Evolutionary conservation across 35 echinoderm and acorn worm species (phyloP).

Genomic region (Ptychodera flava): DNA sequence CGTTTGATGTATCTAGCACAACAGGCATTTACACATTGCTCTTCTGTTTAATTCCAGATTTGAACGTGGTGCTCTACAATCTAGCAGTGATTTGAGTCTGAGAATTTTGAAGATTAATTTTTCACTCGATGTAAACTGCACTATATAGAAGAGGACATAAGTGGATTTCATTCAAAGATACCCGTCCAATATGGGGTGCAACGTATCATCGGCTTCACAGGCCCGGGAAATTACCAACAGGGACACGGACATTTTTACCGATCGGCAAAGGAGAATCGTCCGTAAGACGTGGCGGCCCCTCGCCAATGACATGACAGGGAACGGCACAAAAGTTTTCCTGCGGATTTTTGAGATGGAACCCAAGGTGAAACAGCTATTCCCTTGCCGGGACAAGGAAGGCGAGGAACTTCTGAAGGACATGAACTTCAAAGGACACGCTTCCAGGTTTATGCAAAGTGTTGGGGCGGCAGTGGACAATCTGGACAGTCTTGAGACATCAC

Average conservation of each 20-base stretch:
- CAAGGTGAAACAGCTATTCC: neutral
- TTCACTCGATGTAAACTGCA: too few species aligned
- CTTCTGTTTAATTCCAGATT: too few species aligned
- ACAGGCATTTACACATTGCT: too few species aligned
- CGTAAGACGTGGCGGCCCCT: neutral
- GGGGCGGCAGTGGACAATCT: neutral
- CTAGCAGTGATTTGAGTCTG: too few species aligned
- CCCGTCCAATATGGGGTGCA: neutral
- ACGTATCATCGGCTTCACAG: neutral
- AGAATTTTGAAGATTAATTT: too few species aligned
- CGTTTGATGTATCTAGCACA: too few species aligned
- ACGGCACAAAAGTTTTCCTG: neutral
- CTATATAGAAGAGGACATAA: too few species aligned
- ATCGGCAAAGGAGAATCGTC: neutral
- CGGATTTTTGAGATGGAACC: neutral
- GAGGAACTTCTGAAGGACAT: neutral
- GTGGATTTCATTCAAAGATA: too few species aligned
- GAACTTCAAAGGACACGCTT: neutral
- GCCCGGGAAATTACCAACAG: neutral
- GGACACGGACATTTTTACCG: neutral
- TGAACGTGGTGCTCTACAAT: too few species aligned
- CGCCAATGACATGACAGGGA: neutral
- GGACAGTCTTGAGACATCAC: neutral
- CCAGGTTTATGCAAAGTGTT: neutral
- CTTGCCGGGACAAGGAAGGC: neutral